A percentile compares a stretch with the other conserved stretches of the same genome.
Evolutionary conservation across 1,140 invertebrate genomes (phyloP).

Genomic region (Tachypleus tridentatus): DNA sequence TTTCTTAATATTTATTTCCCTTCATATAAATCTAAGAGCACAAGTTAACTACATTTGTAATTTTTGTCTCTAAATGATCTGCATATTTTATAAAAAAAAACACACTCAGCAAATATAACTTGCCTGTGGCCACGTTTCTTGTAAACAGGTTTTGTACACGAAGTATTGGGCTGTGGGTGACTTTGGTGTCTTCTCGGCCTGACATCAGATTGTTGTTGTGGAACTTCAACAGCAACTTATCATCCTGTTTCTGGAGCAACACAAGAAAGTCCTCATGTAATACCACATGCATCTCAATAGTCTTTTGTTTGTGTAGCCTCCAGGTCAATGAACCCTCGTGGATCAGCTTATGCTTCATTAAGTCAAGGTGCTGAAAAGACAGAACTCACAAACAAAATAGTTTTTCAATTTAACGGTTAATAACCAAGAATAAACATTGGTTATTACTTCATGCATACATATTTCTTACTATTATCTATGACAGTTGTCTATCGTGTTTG

Average conservation of each 20-base stretch:
- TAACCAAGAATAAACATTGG: too few relatives aligned
- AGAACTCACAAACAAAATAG: not conserved
- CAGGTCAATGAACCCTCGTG: conserved; percentile 68
- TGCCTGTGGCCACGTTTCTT: conserved; percentile 59
- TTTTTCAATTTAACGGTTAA: too few relatives aligned
- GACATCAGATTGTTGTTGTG: conserved; percentile 39
- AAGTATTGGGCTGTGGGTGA: conserved; percentile 55
- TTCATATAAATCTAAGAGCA: too few relatives aligned
- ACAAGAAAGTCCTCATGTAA: conserved; percentile 76
- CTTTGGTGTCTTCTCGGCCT: conserved; percentile 37
- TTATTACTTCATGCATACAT: too few relatives aligned
- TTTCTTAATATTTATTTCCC: too few relatives aligned
- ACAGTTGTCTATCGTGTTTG: too few relatives aligned
- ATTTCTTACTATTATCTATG: too few relatives aligned
- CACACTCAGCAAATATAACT: conserved; percentile 23
- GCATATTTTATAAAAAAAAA: not conserved
- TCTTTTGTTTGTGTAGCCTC: conserved; percentile 53
- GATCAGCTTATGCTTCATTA: conserved; percentile 63
- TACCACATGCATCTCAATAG: conserved; percentile 70
- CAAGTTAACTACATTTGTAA: too few relatives aligned
- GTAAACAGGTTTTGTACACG: conserved; percentile 55
- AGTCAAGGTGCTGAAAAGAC: conserved; percentile 49
- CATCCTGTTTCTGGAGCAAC: conserved; percentile 71
- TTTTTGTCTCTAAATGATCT: too few relatives aligned
- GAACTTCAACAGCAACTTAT: conserved; percentile 68